Evolutionary conservation across 1,140 invertebrate species (phyloP).

Genomic region (Orius laevigatus): DNA sequence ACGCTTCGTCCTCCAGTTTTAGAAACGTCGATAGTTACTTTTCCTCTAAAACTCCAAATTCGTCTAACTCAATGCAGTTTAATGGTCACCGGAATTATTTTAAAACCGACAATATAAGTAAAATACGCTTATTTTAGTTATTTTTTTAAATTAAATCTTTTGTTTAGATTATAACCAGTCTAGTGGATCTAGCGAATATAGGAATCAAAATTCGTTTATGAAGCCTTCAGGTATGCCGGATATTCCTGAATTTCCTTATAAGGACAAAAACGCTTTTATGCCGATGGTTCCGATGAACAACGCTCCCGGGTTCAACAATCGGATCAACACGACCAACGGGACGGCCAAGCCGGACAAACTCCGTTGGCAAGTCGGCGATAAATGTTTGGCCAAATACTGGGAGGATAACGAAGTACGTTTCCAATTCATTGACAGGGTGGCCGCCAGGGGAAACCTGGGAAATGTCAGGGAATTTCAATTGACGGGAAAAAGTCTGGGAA

Average conservation of each 20-base stretch:
- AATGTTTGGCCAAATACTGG: slow-evolving; percentile 80
- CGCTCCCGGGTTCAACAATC: slow-evolving; percentile 10
- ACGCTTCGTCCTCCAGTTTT: background rate
- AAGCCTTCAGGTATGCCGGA: slow-evolving; percentile 20
- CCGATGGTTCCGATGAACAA: slow-evolving; percentile 13
- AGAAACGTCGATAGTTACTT: slow-evolving; percentile 10
- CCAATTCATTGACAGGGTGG: no score
- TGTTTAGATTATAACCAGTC: slow-evolving; percentile 6
- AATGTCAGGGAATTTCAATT: no score
- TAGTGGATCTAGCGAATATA: slow-evolving; percentile 9
- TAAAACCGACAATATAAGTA: slow-evolving; percentile 12
- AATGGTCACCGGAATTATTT: slow-evolving; percentile 12
- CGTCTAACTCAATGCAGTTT: background rate
- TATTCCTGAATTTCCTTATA: slow-evolving; percentile 20
- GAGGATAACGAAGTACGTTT: slow-evolving; percentile 66
- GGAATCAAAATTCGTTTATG: slow-evolving; percentile 17
- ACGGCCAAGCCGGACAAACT: slow-evolving; percentile 23
- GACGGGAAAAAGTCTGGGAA: no score
- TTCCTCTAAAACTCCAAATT: slow-evolving; percentile 4
- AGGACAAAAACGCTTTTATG: slow-evolving; percentile 16
- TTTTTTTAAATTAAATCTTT: slow-evolving; percentile 1
- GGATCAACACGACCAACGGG: slow-evolving; percentile 6
- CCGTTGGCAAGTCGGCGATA: slow-evolving; percentile 59
- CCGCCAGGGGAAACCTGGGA: no score
- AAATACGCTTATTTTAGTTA: background rate